Conservation (phyloP, 2,113 vertebrate species). For the Elanus axillaris region DNA sequence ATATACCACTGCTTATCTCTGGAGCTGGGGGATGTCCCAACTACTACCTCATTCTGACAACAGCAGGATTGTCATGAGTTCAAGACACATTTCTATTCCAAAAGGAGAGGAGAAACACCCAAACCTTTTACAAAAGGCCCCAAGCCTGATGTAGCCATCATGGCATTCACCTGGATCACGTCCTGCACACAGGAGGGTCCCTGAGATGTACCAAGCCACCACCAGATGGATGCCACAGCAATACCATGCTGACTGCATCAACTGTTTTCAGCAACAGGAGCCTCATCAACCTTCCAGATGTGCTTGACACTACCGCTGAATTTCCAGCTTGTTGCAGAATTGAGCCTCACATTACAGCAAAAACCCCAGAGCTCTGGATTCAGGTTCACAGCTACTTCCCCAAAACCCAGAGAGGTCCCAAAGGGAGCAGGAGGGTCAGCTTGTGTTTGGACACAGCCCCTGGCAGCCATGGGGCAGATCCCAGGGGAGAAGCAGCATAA, state of each 20-base stretch:
- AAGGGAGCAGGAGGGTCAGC: not conserved
- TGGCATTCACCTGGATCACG: too few relatives aligned
- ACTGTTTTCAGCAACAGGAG: not conserved
- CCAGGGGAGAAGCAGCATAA: not conserved
- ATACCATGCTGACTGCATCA: accelerated
- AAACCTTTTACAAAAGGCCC: not conserved
- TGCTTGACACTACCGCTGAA: not conserved
- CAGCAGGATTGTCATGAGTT: not conserved
- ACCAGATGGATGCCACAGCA: not conserved
- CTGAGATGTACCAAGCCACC: not conserved
- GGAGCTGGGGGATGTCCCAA: not conserved
- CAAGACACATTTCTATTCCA: not conserved
- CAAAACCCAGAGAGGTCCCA: not conserved
- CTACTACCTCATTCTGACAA: not conserved
- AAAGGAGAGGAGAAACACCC: not conserved
- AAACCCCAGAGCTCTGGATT: not conserved
- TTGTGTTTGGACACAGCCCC: not conserved
- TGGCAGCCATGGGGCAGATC: not conserved
- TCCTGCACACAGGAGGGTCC: not conserved
- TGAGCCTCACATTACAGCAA: not conserved
- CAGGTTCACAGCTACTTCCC: accelerated
- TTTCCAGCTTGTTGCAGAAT: not conserved
- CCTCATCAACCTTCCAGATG: not conserved
- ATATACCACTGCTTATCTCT: not conserved
- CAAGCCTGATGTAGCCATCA: not conserved